phyloP scores from a whole-genome alignment of 2,113 vertebrate species.

The Pterocles orientalis region DNA sequence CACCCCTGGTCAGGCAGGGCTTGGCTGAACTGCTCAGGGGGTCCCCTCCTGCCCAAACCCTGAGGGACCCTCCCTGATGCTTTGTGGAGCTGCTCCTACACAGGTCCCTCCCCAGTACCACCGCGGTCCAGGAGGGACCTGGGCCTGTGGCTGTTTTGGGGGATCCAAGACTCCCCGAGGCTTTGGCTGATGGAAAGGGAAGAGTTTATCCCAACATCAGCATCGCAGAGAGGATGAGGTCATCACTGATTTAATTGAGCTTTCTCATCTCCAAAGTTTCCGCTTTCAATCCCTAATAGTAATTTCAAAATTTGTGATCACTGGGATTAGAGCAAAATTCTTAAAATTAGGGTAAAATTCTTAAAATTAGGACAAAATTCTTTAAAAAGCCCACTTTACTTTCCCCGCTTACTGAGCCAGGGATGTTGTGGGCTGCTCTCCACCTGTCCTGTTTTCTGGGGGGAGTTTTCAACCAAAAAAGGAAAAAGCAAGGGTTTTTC shows the following conservation, averaged over 20 bases:
- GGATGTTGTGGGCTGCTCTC: neutral
- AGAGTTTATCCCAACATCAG: neutral
- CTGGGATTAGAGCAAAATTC: neutral
- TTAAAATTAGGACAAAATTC: neutral
- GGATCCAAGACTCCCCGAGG: neutral
- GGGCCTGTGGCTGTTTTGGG: neutral
- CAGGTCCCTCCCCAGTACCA: rapidly evolving
- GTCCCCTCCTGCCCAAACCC: neutral
- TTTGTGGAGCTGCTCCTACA: rapidly evolving
- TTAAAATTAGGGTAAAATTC: neutral
- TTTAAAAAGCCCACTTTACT: neutral
- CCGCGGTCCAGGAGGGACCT: neutral
- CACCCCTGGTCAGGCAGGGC: rapidly evolving
- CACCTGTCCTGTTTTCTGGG: neutral
- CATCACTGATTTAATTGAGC: neutral
- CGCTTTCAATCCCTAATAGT: neutral
- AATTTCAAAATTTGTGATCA: neutral
- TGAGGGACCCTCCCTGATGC: rapidly evolving
- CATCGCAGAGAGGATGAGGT: neutral
- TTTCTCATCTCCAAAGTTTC: neutral
- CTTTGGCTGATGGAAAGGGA: neutral
- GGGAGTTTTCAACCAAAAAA: neutral
- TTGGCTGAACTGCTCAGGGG: neutral
- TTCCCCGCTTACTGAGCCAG: neutral
- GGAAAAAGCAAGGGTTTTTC: neutral